Evolutionary conservation across 2,113 vertebrate species (phyloP).

Genomic region (Brachyhypopomus gauderio): DNA sequence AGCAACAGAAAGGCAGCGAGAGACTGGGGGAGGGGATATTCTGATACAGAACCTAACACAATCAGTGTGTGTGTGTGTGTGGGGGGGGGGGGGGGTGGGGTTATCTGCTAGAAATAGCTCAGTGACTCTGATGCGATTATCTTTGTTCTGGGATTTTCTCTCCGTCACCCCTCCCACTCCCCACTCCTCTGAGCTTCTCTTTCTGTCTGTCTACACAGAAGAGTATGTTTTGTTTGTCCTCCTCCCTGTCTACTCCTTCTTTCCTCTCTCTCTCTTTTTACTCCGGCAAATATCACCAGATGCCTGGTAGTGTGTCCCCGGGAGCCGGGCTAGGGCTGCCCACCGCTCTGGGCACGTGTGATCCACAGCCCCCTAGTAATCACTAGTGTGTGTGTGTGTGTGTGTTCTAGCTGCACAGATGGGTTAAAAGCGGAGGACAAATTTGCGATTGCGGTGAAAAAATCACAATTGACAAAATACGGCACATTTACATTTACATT

Average conservation of each 20-base stretch:
- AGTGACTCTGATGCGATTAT: slow-evolving; percentile 39
- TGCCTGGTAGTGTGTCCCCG: neutral
- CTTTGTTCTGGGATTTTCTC: slow-evolving; percentile 42
- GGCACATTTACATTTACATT: too few relatives aligned
- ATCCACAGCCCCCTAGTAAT: too few relatives aligned
- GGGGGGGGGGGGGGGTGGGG: neutral
- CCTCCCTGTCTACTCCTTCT: neutral
- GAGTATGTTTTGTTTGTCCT: neutral
- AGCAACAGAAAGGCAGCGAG: neutral
- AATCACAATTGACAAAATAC: too few relatives aligned
- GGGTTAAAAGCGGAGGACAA: too few relatives aligned
- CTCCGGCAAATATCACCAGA: slow-evolving; percentile 3
- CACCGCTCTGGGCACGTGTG: too few relatives aligned
- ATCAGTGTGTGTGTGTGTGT: too few relatives aligned
- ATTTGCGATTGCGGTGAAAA: too few relatives aligned
- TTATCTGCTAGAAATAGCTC: slow-evolving; percentile 47
- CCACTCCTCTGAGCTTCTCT: neutral
- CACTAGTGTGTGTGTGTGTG: too few relatives aligned
- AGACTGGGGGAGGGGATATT: slow-evolving; percentile 4
- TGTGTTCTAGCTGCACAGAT: too few relatives aligned
- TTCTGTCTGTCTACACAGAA: neutral
- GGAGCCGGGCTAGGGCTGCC: too few relatives aligned
- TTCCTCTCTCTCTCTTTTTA: neutral
- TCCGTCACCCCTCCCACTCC: neutral
- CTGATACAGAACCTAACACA: slow-evolving; percentile 38